Percentiles rank a stretch among this genome's conserved stretches.
Evolutionary conservation across 2,888 invertebrate species (phyloP).

Genomic region (Drosophila aldrichi): DNA sequence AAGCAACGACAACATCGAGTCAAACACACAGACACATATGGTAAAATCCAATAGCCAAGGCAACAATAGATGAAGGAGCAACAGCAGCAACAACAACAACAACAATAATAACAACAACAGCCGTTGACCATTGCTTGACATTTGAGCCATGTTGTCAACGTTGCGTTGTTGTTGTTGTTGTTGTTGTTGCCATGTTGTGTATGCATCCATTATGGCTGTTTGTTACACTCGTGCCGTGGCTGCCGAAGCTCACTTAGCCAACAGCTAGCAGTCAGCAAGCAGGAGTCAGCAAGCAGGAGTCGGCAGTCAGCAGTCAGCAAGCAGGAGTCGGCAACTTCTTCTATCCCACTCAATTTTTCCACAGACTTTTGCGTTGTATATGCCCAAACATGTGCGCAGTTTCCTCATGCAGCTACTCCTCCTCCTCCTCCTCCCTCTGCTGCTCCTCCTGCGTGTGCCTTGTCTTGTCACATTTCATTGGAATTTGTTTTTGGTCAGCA

Average conservation of each 20-base stretch:
- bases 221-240: conserved; percentile 53
- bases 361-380: conserved; percentile 15
- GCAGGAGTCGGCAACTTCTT: conserved; percentile 4
- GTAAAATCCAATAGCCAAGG: conserved; percentile 43
- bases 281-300: neutral
- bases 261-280: too few relatives aligned
- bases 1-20: conserved; percentile 55
- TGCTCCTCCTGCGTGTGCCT: neutral
- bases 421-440: too few relatives aligned
- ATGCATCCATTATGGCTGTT: conserved; percentile 75
- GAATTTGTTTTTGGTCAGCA: conserved; percentile 54
- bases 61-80: conserved; percentile 47
- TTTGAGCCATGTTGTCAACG: conserved; percentile 82
- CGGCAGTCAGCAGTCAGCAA: too few relatives aligned
- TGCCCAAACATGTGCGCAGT: conserved; percentile 25
- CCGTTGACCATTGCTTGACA: conserved; percentile 78
- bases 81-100: conserved; percentile 25
- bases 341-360: conserved; percentile 3
- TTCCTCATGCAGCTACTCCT: neutral
- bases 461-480: conserved; percentile 53
- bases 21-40: conserved; percentile 47
- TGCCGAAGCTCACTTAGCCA: conserved; percentile 32
- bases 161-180: conserved; percentile 33
- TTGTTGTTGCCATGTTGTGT: conserved; percentile 55
- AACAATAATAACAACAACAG: conserved; percentile 41